Evolutionary conservation across 2,797 vertebrate genomes (phyloP).

Genomic region (Silurus lanzhouensis): DNA sequence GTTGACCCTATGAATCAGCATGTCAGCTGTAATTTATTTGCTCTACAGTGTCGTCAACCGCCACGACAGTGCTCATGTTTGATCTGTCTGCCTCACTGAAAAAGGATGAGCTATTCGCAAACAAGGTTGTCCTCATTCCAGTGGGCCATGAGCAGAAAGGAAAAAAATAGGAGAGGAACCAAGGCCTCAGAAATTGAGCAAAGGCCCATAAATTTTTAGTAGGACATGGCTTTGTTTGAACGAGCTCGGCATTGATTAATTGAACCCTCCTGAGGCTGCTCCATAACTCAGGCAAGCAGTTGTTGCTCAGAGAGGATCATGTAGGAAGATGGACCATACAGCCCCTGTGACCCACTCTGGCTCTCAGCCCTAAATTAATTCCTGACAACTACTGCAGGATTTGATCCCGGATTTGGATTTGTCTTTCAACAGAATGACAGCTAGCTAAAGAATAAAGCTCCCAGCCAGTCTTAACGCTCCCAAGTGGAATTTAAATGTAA

Average conservation of each 20-base stretch:
- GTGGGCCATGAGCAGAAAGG: constrained; percentile 12
- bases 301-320: constrained; percentile 49
- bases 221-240: constrained; percentile 58
- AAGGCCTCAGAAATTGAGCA: constrained; percentile 48
- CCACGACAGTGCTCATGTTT: constrained; percentile 39
- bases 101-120: constrained; percentile 54
- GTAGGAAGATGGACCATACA: constrained; percentile 38
- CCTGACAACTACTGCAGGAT: constrained; percentile 30
- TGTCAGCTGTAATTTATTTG: constrained; percentile 51
- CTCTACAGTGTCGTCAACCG: constrained; percentile 33
- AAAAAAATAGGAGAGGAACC: constrained; percentile 31
- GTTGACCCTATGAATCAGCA: constrained; percentile 58
- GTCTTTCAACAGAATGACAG: neutral
- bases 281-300: constrained; percentile 57
- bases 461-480: neutral
- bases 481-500: neutral
- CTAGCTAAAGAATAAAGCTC: constrained; percentile 23
- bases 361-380: constrained; percentile 37
- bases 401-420: constrained; percentile 29
- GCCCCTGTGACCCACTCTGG: constrained; percentile 32
- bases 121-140: constrained; percentile 55
- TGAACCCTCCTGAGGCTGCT: constrained; percentile 50
- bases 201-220: constrained; percentile 51
- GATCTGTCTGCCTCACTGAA: constrained; percentile 51
- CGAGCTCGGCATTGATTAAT: constrained; percentile 60